These are phyloP conservation scores for Meteorus colon DNA, from an alignment of 2,888 invertebrate genomes.

Conservation along the genomic window DNA sequence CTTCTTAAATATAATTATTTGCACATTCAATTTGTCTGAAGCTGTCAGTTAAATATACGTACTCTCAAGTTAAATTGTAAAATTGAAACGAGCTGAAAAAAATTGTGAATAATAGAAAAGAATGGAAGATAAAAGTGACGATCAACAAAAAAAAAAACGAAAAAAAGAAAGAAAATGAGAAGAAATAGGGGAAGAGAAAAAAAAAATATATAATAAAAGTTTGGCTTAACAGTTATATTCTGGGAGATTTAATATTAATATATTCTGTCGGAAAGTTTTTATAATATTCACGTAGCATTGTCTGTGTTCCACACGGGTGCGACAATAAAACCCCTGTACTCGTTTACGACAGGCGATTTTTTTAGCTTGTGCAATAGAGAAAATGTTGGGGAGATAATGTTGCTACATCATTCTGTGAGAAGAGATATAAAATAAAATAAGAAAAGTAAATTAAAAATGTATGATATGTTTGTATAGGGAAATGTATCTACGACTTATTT, in stretches of 20 bases:
- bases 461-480: constrained; percentile 5
- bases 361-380: constrained; percentile 47
- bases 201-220: constrained; percentile 48
- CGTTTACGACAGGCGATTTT: constrained; percentile 70
- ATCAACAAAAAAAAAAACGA: not conserved
- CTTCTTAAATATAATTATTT: constrained; percentile 20
- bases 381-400: constrained; percentile 35
- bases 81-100: constrained; percentile 20
- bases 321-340: constrained; percentile 72
- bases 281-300: constrained; percentile 72
- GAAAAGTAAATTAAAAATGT: constrained; percentile 6
- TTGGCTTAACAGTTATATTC: constrained; percentile 72
- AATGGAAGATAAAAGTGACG: constrained; percentile 22
- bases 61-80: not conserved
- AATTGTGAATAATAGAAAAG: constrained; percentile 23
- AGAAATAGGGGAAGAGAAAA: constrained; percentile 45
- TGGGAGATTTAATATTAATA: constrained; percentile 71
- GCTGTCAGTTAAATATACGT: constrained; percentile 12
- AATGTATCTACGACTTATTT: not conserved
- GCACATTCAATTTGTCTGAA: constrained; percentile 21
- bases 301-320: constrained; percentile 60
- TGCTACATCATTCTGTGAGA: constrained; percentile 33
- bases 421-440: constrained; percentile 12
- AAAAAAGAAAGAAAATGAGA: constrained; percentile 22
- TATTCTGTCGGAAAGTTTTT: constrained; percentile 72